These are phyloP conservation scores for Plotosus lineatus DNA, from an alignment of 2,113 vertebrate species.

Conservation along the genomic window DNA sequence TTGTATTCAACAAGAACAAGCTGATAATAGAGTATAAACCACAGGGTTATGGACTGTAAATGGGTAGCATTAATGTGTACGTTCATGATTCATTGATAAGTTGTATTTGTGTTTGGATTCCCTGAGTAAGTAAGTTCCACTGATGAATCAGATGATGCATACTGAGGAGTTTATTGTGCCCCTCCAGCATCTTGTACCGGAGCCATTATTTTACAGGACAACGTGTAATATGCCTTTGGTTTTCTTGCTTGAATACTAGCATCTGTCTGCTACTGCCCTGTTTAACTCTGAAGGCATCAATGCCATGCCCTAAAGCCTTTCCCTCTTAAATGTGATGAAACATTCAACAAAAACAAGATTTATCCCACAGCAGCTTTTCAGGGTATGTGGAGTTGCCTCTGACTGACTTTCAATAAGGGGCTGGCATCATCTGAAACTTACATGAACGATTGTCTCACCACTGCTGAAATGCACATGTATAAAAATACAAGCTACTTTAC, in stretches of 20 bases:
- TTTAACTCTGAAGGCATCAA: not conserved
- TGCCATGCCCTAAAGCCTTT: not conserved
- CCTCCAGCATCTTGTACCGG: too few relatives aligned
- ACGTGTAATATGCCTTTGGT: too few relatives aligned
- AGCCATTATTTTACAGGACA: too few relatives aligned
- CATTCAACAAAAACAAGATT: not conserved
- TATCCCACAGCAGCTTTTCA: not conserved
- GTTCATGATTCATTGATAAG: too few relatives aligned
- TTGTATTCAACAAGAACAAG: too few relatives aligned
- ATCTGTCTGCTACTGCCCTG: not conserved
- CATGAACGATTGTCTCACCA: not conserved
- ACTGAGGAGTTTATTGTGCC: too few relatives aligned
- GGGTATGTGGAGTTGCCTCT: not conserved
- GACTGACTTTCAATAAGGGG: conserved; percentile 1
- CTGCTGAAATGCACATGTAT: not conserved
- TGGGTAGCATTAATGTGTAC: too few relatives aligned
- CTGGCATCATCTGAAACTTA: not conserved
- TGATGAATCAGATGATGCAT: too few relatives aligned
- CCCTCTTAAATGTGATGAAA: not conserved
- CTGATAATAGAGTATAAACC: too few relatives aligned
- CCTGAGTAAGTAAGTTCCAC: too few relatives aligned
- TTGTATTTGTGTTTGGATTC: too few relatives aligned
- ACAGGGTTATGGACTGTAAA: too few relatives aligned
- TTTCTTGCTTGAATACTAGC: not conserved
- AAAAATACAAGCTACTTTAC: conserved; percentile 1